phyloP scores from a whole-genome alignment of 2,797 vertebrate species.

The Spondyliosoma cantharus region DNA sequence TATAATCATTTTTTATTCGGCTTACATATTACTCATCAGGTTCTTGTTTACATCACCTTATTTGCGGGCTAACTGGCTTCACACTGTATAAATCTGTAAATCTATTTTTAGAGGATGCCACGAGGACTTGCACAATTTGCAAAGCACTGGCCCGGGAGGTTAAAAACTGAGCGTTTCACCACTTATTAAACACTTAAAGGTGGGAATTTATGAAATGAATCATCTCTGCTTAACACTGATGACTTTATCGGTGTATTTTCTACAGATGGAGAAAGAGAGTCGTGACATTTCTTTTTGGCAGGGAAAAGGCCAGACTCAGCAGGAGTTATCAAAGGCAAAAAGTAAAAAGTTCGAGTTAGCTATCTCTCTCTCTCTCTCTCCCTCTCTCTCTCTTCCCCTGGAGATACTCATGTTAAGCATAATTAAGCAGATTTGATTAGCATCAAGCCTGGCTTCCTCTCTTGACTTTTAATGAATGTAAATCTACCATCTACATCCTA shows the following conservation, averaged over 20 bases:
- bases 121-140: slow-evolving; percentile 35
- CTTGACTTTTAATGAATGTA: slow-evolving; percentile 99
- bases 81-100: slow-evolving; percentile 17
- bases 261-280: slow-evolving; percentile 80
- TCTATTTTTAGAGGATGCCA: slow-evolving; percentile 30
- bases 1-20: slow-evolving; percentile 37
- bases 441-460: slow-evolving; percentile 99
- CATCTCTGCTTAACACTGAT: slow-evolving; percentile 67
- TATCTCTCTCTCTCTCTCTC: slow-evolving; percentile 75
- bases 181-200: slow-evolving; percentile 66
- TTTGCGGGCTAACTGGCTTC: slow-evolving; percentile 31
- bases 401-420: slow-evolving; percentile 99
- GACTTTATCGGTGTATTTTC: slow-evolving; percentile 79
- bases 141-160: slow-evolving; percentile 42
- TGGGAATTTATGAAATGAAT: slow-evolving; percentile 72
- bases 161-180: slow-evolving; percentile 57
- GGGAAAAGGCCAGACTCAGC: slow-evolving; percentile 85
- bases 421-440: slow-evolving; percentile 99
- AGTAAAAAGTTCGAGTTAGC: slow-evolving; percentile 83
- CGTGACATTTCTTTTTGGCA: slow-evolving; percentile 85
- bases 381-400: slow-evolving; percentile 86
- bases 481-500: slow-evolving; percentile 99
- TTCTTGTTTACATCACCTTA: slow-evolving; percentile 40
- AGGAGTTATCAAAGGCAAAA: slow-evolving; percentile 87
- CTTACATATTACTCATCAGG: slow-evolving; percentile 49